Conservation (phyloP, 2,888 invertebrate genomes). For the Spodoptera exigua region DNA sequence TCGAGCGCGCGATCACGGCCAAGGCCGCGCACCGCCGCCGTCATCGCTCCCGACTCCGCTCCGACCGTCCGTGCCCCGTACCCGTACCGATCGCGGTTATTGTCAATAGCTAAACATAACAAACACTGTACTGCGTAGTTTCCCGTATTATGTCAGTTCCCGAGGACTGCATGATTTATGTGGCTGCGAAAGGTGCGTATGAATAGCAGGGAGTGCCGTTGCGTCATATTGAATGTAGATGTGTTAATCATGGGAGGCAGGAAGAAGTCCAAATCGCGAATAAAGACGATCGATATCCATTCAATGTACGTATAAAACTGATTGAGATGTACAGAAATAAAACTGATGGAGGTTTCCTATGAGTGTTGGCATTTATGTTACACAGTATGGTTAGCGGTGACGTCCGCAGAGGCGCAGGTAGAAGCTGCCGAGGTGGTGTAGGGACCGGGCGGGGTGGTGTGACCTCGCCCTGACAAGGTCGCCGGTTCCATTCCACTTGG, state of each 20-base stretch:
- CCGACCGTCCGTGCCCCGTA: conserved; percentile 66
- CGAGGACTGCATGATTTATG: conserved; percentile 3
- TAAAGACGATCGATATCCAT: conserved; percentile 1
- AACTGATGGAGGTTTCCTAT: conserved; percentile 30
- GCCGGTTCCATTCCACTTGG: conserved; percentile 80
- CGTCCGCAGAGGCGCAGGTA: conserved; percentile 80
- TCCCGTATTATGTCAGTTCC: conserved; percentile 21
- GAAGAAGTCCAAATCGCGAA: neutral
- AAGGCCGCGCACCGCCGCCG: conserved; percentile 80
- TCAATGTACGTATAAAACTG: neutral
- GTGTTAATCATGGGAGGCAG: neutral
- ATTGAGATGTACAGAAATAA: conserved; percentile 3
- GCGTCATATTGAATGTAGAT: neutral
- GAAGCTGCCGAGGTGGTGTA: conserved; percentile 65
- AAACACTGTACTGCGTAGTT: conserved; percentile 58
- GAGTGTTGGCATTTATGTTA: conserved; percentile 57
- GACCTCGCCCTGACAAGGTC: conserved; percentile 87
- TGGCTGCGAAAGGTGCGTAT: neutral
- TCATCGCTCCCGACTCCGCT: conserved; percentile 69
- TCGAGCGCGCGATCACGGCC: conserved; percentile 89
- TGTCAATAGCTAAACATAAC: conserved; percentile 42
- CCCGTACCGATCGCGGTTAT: conserved; percentile 38
- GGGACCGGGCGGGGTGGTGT: conserved; percentile 66
- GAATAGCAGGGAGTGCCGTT: neutral
- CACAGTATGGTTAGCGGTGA: conserved; percentile 70